Evolutionary conservation across 1,140 invertebrate species (phyloP).

Genomic region (Liolophura sinensis): DNA sequence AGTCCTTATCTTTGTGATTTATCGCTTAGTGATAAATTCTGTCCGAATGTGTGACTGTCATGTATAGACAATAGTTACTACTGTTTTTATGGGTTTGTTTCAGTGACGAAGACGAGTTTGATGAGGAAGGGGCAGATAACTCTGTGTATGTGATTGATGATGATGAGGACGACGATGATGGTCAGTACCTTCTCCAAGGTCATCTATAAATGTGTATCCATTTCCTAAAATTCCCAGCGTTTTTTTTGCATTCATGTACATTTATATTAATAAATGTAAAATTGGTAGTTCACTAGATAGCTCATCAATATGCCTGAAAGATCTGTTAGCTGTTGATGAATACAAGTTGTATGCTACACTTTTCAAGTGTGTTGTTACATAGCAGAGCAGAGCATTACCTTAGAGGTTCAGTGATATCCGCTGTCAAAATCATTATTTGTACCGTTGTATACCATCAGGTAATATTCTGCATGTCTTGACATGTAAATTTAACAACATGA

Average conservation of each 20-base stretch:
- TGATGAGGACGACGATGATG: conserved; percentile 43
- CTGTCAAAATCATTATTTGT: not conserved
- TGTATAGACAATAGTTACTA: not conserved
- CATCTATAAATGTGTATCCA: conserved; percentile 4
- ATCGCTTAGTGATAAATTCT: not conserved
- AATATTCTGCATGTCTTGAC: not conserved
- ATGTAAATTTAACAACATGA: not conserved
- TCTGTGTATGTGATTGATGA: conserved; percentile 43
- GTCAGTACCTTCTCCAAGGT: conserved; percentile 6
- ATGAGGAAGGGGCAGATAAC: conserved; percentile 32
- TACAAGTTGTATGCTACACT: too few species aligned
- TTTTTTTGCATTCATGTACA: not conserved
- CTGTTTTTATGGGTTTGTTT: conserved; percentile 4
- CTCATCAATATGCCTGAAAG: too few species aligned
- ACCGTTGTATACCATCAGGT: not conserved
- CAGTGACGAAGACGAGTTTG: conserved; percentile 42
- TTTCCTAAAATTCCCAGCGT: conserved; percentile 30
- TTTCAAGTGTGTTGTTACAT: too few species aligned
- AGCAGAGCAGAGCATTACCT: too few species aligned
- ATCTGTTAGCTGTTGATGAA: too few species aligned
- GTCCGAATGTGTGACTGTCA: not conserved
- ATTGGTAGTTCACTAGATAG: too few species aligned
- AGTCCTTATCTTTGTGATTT: too few species aligned
- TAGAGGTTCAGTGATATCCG: too few species aligned
- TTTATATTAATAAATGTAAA: not conserved